phyloP scores from a whole-genome alignment of 1,140 invertebrate genomes.

The Drosophila takahashii region DNA sequence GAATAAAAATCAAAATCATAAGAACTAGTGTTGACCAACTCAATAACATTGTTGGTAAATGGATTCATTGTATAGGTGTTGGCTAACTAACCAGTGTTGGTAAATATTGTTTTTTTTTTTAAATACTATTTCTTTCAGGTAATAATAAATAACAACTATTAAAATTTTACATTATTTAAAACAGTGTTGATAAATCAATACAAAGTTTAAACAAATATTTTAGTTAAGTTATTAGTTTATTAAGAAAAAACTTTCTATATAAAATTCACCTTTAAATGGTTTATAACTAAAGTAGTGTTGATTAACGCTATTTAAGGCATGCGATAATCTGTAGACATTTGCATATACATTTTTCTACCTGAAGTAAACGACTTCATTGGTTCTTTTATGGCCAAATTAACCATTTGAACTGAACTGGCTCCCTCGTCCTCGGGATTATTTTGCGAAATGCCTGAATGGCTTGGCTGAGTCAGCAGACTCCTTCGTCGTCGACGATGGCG shows the following conservation, averaged over 20 bases:
- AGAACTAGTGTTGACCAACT: too few relatives aligned
- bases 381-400: neutral
- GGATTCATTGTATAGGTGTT: too few relatives aligned
- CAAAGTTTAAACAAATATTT: too few relatives aligned
- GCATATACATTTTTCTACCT: neutral
- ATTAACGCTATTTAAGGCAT: neutral
- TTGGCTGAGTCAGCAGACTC: slow-evolving; percentile 29
- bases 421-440: slow-evolving; percentile 3
- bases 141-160: neutral
- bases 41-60: too few relatives aligned
- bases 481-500: slow-evolving; percentile 74
- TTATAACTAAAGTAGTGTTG: neutral
- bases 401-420: neutral
- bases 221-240: too few relatives aligned
- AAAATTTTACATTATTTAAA: neutral
- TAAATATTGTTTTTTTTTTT: too few relatives aligned
- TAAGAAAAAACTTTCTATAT: too few relatives aligned
- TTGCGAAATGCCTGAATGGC: neutral
- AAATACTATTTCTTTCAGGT: neutral
- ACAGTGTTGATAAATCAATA: neutral
- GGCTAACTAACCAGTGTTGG: too few relatives aligned
- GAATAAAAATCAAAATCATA: too few relatives aligned
- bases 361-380: slow-evolving; percentile 2
- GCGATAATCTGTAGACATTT: neutral
- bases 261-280: neutral